These are phyloP conservation scores for Lacerta viridis DNA, from an alignment of 2,797 vertebrate genomes.

Conservation along the genomic window DNA sequence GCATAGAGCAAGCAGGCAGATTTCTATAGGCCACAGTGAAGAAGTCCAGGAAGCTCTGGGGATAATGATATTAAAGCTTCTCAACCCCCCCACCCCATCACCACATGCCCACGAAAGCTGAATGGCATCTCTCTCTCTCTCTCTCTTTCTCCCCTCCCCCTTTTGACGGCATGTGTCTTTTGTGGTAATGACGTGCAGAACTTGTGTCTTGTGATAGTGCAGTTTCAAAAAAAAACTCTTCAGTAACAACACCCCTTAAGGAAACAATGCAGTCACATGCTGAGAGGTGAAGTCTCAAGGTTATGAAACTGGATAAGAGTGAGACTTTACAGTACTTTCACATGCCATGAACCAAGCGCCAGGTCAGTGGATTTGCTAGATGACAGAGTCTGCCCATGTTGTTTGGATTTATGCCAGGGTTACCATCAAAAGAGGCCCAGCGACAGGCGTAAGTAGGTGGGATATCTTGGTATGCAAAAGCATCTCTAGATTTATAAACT, in stretches of 20 bases:
- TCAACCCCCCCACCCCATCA: no score
- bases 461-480: not conserved
- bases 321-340: conserved; percentile 20
- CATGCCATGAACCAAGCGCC: not conserved
- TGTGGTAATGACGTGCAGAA: not conserved
- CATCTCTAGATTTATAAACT: conserved; percentile 10
- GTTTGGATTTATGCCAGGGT: conserved; percentile 35
- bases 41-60: not conserved
- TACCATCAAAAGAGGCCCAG: conserved; percentile 4
- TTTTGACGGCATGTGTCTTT: not conserved
- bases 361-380: conserved; percentile 4
- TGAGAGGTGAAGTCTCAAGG: not conserved
- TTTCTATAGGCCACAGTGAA: conserved; percentile 26
- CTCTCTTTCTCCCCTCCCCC: no score
- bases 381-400: conserved; percentile 17
- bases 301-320: conserved; percentile 24
- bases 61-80: not conserved
- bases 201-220: not conserved
- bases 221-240: conserved; percentile 2
- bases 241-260: not conserved
- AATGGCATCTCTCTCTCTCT: no score
- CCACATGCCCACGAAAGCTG: no score
- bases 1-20: not conserved
- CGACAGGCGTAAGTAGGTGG: not conserved
- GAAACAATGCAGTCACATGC: not conserved